Base-by-base conservation (phyloP, 1,140 invertebrate species). In the Bombus affinis region DNA sequence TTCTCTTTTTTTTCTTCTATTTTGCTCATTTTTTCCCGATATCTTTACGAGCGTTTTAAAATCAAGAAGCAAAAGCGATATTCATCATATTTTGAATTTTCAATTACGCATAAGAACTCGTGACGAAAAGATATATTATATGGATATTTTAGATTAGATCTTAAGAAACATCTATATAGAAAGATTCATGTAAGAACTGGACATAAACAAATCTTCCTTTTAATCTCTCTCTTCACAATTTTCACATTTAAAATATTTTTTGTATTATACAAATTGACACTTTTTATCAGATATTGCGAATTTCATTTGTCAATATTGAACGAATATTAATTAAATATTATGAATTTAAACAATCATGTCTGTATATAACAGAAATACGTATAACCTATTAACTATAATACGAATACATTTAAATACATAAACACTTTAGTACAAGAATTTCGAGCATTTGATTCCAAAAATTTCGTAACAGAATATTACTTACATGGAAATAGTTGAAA, bases 1-100 rank as follows among this genome's bases (percentile, higher is more conserved):
- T 39, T 28, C 18, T 68, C 9, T 13, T 15, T 28, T 42, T 2
- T 15, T 25, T 2, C n/a, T 77, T 2, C 3, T 28, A 44, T 35
- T 35, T 32, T 37, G 3, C 3, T 35, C 12, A 35, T 12, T 73
- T 39, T 65, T 42, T 0, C 1, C 0, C 6, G 13, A 53, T 53
- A 65, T 32, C 73, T 77, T 47, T 76, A 78, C 22, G 75, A 84
- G 59, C 47, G 42, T 53, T 78, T 70, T 73, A 78, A 44, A 70
- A 65, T 70, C 37, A n/a, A 57, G 22, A 82, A 82, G 47, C 79
- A 28, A 73, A 82, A 82, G 25, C 18, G 59, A 37, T 37, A 37
- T 76, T 66, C 59, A 37, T 28, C 3, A 1, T 32, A 47, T 47
- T 47, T 47, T 15, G 22, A 42, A n/a, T 37, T 53, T 22, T 32